phyloP scores from a whole-genome alignment of 35 echinoderm and acorn worm genomes.

The Strongylocentrotus purpuratus region DNA sequence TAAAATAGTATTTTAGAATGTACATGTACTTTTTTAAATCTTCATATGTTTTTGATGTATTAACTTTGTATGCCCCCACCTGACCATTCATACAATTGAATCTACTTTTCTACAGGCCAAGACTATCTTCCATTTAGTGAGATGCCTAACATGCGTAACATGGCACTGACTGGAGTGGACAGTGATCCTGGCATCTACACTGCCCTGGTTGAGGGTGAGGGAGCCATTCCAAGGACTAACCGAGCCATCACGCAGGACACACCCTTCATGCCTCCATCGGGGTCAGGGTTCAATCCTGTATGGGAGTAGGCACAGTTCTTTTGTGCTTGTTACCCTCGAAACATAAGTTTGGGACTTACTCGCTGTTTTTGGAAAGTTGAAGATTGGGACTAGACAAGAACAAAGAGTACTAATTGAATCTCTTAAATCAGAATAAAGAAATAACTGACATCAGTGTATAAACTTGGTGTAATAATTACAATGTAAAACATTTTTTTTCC shows the following conservation, averaged over 20 bases:
- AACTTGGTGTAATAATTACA: no score
- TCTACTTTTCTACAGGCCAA: slow-evolving; percentile 55
- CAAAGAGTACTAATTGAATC: no score
- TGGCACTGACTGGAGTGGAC: slow-evolving; percentile 93
- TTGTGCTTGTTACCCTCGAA: background rate
- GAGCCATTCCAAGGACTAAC: slow-evolving; percentile 76
- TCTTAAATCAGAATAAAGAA: no score
- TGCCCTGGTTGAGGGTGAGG: slow-evolving; percentile 72
- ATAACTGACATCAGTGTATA: no score
- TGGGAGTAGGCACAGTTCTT: slow-evolving; percentile 70
- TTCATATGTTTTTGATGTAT: no score
- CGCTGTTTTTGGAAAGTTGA: background rate
- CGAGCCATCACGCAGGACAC: slow-evolving; percentile 87
- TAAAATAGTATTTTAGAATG: no score
- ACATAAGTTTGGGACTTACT: no score
- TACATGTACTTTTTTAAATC: no score
- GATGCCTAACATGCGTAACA: slow-evolving; percentile 97
- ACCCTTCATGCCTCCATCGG: slow-evolving; percentile 68
- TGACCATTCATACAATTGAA: background rate
- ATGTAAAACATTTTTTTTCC: no score
- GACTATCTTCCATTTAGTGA: slow-evolving; percentile 97
- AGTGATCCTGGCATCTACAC: slow-evolving; percentile 78
- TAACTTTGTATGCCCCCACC: background rate
- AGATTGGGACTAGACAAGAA: no score
- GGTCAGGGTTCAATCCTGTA: slow-evolving; percentile 80